Conservation (phyloP, 1,140 invertebrate genomes). For the Eufriesea mexicana region DNA sequence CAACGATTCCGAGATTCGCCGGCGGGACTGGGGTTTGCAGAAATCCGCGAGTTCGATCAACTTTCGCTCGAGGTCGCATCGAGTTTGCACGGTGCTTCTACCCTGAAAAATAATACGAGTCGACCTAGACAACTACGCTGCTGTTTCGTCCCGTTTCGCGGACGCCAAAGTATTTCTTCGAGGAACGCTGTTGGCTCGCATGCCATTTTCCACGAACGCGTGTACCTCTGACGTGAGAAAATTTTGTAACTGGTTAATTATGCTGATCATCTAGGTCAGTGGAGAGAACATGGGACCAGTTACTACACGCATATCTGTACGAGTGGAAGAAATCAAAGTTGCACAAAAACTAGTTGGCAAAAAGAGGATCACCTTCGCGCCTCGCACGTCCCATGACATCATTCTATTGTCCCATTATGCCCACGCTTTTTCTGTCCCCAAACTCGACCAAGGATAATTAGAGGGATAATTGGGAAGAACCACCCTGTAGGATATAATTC, state of each 20-base stretch:
- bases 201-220: background rate
- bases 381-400: background rate
- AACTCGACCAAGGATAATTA: constrained; percentile 5
- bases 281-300: background rate
- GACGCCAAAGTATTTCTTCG: background rate
- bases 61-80: background rate
- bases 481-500: background rate
- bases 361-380: background rate
- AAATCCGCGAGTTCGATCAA: background rate
- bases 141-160: too few species aligned
- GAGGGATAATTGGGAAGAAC: too few species aligned
- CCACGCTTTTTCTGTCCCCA: background rate
- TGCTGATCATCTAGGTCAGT: background rate
- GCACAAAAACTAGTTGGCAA: background rate
- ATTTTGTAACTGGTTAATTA: background rate
- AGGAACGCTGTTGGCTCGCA: too few species aligned
- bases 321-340: background rate
- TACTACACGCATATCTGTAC: background rate
- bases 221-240: background rate
- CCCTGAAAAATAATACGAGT: background rate
- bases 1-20: background rate
- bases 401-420: background rate
- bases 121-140: too few species aligned
- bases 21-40: background rate
- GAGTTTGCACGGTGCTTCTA: background rate